Evolutionary conservation across 1,140 invertebrate genomes (phyloP).

Genomic region (Coenobita brevimanus): DNA sequence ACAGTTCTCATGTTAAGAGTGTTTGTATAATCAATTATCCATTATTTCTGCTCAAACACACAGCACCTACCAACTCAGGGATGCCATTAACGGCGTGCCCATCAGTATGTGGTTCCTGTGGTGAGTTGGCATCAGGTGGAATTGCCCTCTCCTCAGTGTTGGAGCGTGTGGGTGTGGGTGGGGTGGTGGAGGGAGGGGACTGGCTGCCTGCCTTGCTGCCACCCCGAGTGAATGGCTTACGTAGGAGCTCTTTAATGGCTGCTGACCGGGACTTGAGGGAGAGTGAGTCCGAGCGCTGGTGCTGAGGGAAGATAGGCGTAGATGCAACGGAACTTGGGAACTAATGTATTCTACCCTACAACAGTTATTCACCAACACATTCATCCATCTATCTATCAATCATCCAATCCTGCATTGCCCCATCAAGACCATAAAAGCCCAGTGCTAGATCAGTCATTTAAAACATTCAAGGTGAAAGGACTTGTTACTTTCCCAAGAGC

Average conservation of each 20-base stretch:
- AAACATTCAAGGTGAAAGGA: no score
- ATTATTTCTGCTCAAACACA: neutral
- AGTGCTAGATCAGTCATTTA: no score
- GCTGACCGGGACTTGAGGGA: slow-evolving; percentile 63
- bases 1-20: no score
- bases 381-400: no score
- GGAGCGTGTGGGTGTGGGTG: slow-evolving; percentile 63
- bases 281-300: slow-evolving; percentile 58
- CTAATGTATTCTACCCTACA: no score
- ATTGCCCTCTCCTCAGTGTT: slow-evolving; percentile 54
- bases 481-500: no score
- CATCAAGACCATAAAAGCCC: no score
- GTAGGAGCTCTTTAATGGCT: slow-evolving; percentile 66
- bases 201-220: slow-evolving; percentile 12
- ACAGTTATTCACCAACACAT: no score
- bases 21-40: no score
- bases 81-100: slow-evolving; percentile 50
- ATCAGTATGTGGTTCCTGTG: slow-evolving; percentile 12
- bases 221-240: slow-evolving; percentile 63
- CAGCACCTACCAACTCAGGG: slow-evolving; percentile 58
- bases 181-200: slow-evolving; percentile 67
- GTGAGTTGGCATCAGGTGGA: neutral
- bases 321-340: no score
- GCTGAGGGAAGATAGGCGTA: no score
- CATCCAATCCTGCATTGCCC: no score